These are phyloP conservation scores for Pegea sp. DNA, from an alignment of 23 tunicate species.

Conservation along the genomic window DNA sequence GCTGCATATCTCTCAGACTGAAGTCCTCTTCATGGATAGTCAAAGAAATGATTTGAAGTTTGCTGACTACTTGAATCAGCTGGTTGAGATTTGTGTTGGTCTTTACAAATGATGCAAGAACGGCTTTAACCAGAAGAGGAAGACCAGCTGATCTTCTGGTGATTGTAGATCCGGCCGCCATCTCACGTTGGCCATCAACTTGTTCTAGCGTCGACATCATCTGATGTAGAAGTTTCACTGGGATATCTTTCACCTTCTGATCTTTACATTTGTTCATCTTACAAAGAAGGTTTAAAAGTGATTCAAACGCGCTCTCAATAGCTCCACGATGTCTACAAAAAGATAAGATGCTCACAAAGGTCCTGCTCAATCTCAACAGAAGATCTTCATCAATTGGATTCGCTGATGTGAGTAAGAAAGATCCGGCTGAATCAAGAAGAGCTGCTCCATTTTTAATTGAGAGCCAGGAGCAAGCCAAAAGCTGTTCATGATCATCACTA, in stretches of 20 bases:
- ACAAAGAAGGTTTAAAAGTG: conserved; percentile 5
- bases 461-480: conserved; percentile 44
- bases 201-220: not conserved
- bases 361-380: conserved; percentile 1
- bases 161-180: conserved; percentile 17
- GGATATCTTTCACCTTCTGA: not conserved
- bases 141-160: conserved; percentile 73
- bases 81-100: not conserved
- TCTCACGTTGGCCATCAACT: not conserved
- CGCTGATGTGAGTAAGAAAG: not conserved
- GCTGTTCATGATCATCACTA: conserved; percentile 29
- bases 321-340: conserved; percentile 70
- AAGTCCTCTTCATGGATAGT: too few relatives aligned
- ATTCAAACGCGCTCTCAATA: conserved; percentile 34
- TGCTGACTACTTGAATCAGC: not conserved
- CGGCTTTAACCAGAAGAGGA: conserved; percentile 44
- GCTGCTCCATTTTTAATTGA: conserved; percentile 20
- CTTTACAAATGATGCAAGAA: conserved; percentile 16
- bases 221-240: conserved; percentile 3
- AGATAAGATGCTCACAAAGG: conserved; percentile 8
- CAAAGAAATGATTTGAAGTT: not conserved
- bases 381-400: not conserved
- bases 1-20: conserved; percentile 66
- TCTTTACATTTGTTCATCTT: conserved; percentile 3
- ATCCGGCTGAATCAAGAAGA: conserved; percentile 5